A percentile compares a stretch with the other conserved stretches of the same genome.
Evolutionary conservation across 1,140 invertebrate genomes (phyloP).

Genomic region (Grapholita molesta): DNA sequence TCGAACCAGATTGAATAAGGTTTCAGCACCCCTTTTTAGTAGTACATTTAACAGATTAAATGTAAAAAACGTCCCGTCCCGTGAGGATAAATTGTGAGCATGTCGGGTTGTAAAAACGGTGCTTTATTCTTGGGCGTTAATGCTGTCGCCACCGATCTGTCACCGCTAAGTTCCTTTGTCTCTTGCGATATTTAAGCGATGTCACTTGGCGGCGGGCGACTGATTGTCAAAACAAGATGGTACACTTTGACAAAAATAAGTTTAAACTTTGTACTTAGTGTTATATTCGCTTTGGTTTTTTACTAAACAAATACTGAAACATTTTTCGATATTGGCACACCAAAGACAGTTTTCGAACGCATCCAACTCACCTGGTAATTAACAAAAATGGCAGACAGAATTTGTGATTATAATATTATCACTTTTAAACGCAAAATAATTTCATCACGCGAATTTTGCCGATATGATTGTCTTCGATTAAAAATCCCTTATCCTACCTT

Average conservation of each 20-base stretch:
- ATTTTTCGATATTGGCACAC: too few species aligned
- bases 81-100: background rate
- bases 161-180: constrained; percentile 14
- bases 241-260: background rate
- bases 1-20: background rate
- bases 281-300: too few species aligned
- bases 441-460: too few species aligned
- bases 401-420: too few species aligned
- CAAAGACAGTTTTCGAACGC: too few species aligned
- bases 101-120: constrained; percentile 12
- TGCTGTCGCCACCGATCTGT: constrained; percentile 12
- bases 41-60: constrained; percentile 13
- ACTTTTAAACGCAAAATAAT: too few species aligned
- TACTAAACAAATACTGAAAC: too few species aligned
- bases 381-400: too few species aligned
- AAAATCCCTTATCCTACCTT: too few species aligned
- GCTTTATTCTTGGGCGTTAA: constrained; percentile 9
- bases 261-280: too few species aligned
- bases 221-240: background rate
- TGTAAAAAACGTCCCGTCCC: background rate
- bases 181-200: constrained; percentile 2
- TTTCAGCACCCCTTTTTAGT: background rate
- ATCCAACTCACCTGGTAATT: too few species aligned
- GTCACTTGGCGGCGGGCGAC: background rate
- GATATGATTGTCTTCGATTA: too few species aligned